These are phyloP conservation scores for Hipposideros armiger DNA, from an alignment of 2,113 vertebrate species.

Conservation along the genomic window DNA sequence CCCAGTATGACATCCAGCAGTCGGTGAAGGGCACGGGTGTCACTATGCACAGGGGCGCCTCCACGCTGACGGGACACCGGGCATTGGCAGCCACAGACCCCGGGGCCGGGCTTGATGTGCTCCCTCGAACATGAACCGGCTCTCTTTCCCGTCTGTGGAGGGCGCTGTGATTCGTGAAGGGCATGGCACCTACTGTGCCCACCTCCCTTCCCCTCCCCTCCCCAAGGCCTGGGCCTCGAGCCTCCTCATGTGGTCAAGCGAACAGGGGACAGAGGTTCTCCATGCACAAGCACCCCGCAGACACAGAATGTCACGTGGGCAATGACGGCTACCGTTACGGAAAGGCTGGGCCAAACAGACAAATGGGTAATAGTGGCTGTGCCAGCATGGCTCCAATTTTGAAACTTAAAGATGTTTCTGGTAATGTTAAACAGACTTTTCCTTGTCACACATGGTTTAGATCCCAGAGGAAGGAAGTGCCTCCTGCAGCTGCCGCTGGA, in stretches of 20 bases:
- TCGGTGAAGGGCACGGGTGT: neutral
- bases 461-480: neutral
- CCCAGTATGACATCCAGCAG: neutral
- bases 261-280: neutral
- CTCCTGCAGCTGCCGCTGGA: neutral
- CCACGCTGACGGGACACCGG: neutral
- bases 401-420: neutral
- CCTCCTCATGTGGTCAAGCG: neutral
- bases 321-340: neutral
- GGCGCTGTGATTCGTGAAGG: fast-evolving
- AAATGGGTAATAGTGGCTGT: fast-evolving
- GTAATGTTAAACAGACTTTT: neutral
- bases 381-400: neutral
- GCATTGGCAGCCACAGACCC: neutral
- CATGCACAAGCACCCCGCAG: fast-evolving
- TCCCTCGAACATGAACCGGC: fast-evolving
- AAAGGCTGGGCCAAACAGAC: neutral
- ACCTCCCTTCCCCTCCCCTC: neutral
- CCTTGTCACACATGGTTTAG: neutral
- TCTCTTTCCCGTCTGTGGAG: neutral
- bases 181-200: neutral
- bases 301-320: neutral
- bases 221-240: neutral
- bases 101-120: neutral
- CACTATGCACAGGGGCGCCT: neutral